phyloP scores from a whole-genome alignment of 2,797 vertebrate species.

The Cygnus olor region DNA sequence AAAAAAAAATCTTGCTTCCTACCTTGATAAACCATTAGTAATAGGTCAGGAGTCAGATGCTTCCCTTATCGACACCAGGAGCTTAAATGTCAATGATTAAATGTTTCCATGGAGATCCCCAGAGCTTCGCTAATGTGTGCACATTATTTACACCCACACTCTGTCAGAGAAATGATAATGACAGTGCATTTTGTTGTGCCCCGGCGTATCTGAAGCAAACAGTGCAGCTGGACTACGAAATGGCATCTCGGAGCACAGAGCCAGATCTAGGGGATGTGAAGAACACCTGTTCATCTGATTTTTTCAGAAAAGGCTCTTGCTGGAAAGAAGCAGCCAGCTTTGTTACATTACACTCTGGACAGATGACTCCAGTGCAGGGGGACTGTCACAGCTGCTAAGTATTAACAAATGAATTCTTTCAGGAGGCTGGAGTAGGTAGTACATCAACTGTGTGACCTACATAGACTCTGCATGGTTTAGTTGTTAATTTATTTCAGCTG shows the following conservation, averaged over 20 bases:
- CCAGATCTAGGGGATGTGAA: background rate
- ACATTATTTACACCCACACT: constrained; percentile 71
- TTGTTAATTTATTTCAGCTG: constrained; percentile 34
- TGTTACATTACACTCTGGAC: background rate
- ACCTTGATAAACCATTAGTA: constrained; percentile 54
- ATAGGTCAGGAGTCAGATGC: constrained; percentile 68
- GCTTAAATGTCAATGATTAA: constrained; percentile 76
- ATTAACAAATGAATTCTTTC: constrained; percentile 40
- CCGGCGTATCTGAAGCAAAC: constrained; percentile 10
- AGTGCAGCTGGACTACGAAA: constrained; percentile 43
- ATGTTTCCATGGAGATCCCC: constrained; percentile 81
- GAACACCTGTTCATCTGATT: background rate
- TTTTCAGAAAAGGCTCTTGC: background rate
- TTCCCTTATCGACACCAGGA: constrained; percentile 51
- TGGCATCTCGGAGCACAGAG: background rate
- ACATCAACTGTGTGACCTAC: constrained; percentile 10
- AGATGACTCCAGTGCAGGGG: background rate
- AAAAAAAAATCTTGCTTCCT: constrained; percentile 26
- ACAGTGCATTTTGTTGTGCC: constrained; percentile 16
- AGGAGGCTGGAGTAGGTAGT: background rate
- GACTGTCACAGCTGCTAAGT: constrained; percentile 5
- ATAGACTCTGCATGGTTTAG: background rate
- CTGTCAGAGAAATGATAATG: constrained; percentile 57
- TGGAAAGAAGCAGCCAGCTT: background rate
- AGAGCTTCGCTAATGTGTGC: constrained; percentile 62